Evolutionary conservation across 2,797 vertebrate species (phyloP).

Genomic region (Sebastes reedi): DNA sequence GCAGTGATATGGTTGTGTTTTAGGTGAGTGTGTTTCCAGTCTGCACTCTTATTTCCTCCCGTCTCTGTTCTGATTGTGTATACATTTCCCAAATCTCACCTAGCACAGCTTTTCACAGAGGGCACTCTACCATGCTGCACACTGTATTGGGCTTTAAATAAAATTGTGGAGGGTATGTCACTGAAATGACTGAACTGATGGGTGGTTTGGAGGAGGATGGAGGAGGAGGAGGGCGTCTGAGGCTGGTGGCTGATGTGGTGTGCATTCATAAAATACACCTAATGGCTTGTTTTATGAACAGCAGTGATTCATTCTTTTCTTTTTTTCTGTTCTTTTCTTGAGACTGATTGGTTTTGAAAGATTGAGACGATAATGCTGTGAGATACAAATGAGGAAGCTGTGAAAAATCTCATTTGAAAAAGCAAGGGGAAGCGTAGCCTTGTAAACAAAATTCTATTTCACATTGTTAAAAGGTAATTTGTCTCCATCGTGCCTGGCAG

Average conservation of each 20-base stretch:
- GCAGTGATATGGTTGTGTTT: slow-evolving; percentile 34
- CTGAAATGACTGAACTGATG: slow-evolving; percentile 45
- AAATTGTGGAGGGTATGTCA: slow-evolving; percentile 39
- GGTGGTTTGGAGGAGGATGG: slow-evolving; percentile 24
- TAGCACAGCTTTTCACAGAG: slow-evolving; percentile 40
- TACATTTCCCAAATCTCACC: slow-evolving; percentile 47
- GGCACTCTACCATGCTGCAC: slow-evolving; percentile 26
- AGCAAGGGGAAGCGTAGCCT: slow-evolving; percentile 75
- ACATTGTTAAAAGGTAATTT: slow-evolving; percentile 88
- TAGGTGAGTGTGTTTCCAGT: slow-evolving; percentile 13
- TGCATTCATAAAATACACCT: slow-evolving; percentile 72
- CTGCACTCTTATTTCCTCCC: slow-evolving; percentile 31
- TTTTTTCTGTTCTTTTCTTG: slow-evolving; percentile 54
- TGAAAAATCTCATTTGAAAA: slow-evolving; percentile 85
- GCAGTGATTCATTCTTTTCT: slow-evolving; percentile 60
- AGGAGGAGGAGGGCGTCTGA: not conserved
- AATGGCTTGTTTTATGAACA: slow-evolving; percentile 76
- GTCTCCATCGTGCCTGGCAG: slow-evolving; percentile 81
- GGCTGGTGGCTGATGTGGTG: slow-evolving; percentile 30
- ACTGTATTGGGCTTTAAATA: slow-evolving; percentile 58
- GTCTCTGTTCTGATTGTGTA: slow-evolving; percentile 46
- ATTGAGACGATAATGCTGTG: slow-evolving; percentile 81
- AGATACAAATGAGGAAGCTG: slow-evolving; percentile 81
- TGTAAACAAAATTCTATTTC: slow-evolving; percentile 89
- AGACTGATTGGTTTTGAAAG: slow-evolving; percentile 81